These are phyloP conservation scores for Ia io DNA, from an alignment of 2,113 vertebrate species.

Conservation along the genomic window DNA sequence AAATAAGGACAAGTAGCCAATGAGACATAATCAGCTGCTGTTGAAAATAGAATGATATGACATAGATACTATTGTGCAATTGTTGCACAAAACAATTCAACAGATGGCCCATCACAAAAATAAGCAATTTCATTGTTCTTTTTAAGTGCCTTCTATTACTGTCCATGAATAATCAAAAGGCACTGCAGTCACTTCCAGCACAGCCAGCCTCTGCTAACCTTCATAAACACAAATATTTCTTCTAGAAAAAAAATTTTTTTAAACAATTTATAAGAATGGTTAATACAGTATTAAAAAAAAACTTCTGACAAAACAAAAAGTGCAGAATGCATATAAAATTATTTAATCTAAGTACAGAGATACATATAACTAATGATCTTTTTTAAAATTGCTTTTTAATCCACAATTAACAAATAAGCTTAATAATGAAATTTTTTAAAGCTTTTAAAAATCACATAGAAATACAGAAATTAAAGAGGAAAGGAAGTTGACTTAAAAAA, in stretches of 20 bases:
- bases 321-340: conserved; percentile 11
- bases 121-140: conserved; percentile 91
- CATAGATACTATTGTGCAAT: conserved; percentile 91
- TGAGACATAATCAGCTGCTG: conserved; percentile 91
- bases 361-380: neutral
- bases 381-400: conserved; percentile 40
- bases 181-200: conserved; percentile 88
- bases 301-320: neutral
- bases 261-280: conserved; percentile 35
- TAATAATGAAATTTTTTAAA: neutral
- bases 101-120: conserved; percentile 91
- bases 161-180: conserved; percentile 92
- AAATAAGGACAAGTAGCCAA: conserved; percentile 91
- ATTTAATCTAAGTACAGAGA: neutral
- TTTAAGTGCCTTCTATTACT: conserved; percentile 92
- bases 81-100: conserved; percentile 92
- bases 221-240: conserved; percentile 80
- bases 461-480: conserved; percentile 23
- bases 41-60: conserved; percentile 90
- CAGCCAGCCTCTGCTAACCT: conserved; percentile 89
- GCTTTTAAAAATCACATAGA: conserved; percentile 28
- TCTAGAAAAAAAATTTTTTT: conserved; percentile 27
- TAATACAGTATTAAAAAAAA: conserved; percentile 8
- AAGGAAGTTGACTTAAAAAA: conserved; percentile 27
- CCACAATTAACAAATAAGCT: conserved; percentile 20